Base-by-base conservation (phyloP, 2,797 vertebrate species). In the Psittacula echo region DNA sequence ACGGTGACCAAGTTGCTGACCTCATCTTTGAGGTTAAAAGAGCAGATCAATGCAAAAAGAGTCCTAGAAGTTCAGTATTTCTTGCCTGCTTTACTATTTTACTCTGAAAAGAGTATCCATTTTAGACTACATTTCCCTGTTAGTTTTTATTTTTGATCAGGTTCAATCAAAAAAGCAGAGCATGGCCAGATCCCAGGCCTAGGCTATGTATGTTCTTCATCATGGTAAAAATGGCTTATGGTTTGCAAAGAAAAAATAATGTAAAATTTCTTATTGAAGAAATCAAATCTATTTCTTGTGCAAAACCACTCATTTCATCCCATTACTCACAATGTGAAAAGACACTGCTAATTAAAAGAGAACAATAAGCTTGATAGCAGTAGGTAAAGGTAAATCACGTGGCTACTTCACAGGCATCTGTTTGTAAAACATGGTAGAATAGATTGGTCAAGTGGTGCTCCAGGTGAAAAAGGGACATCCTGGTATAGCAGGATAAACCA, bases 341-440 rank as follows among this genome's bases (percentile, higher is more conserved):
- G 39, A 5, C 5, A 10, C 9, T 79, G 26, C 13, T 64, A 47
- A 39, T 32, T 73, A 44, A 50, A 73, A 66, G 23, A 27, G 16
- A 85, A 11, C 9, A 42, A 20, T 15, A 60, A 30, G 9, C 41
- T 78, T 85, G 62, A 78, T 1, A 3, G 42, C 20, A 56, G 12
- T 6, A 29, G 10, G 32, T 26, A 58, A 42, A 48, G 8, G 14
- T 41, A 72, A 75, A 72, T 61, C 34, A 18, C 0, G 0, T 11
- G 58, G 3, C 23, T 87, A 26, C 24, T 80, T 83, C 65, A 48
- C 42, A 66, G 66, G n/a, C 19, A 42, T 10, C 8, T 2, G 8
- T 76, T 37, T 22, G n/a, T 45, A 51, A 72, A 81, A 42, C 6
- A 6, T n/a, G 42, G 20, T 21, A 65, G 15, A 7, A 9, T 10